These are phyloP conservation scores for Atrichornis clamosus DNA, from an alignment of 2,113 vertebrate species.

Conservation along the genomic window DNA sequence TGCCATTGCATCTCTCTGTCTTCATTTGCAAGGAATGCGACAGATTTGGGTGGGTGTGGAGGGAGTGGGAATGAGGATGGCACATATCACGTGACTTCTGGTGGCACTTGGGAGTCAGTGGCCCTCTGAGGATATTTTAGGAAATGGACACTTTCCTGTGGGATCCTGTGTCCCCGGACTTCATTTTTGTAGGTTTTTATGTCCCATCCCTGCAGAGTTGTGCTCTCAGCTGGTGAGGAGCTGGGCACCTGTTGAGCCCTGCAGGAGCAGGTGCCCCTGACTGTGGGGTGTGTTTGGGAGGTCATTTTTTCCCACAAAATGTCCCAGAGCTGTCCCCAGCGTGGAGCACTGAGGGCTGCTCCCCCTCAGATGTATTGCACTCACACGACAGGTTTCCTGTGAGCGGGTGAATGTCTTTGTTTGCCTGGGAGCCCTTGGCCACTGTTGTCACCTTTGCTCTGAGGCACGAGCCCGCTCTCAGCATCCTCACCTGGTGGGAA, in stretches of 20 bases:
- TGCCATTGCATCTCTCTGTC: neutral
- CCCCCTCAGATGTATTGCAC: neutral
- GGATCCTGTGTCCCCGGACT: neutral
- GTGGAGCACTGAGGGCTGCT: neutral
- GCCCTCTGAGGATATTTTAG: neutral
- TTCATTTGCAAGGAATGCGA: neutral
- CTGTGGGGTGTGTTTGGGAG: neutral
- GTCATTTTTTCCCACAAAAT: neutral
- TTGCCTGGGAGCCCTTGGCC: neutral
- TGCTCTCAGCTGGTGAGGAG: neutral
- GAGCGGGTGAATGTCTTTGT: neutral
- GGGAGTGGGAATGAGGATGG: neutral
- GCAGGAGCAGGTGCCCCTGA: neutral
- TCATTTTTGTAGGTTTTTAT: neutral
- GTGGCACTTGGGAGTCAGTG: neutral
- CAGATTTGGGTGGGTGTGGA: fast-evolving
- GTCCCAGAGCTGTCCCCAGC: neutral
- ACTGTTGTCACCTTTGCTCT: neutral
- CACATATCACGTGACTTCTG: fast-evolving
- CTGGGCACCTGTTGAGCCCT: neutral
- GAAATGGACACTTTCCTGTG: neutral
- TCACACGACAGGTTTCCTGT: neutral
- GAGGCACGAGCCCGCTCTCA: fast-evolving
- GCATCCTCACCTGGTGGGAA: neutral
- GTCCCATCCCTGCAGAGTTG: neutral